Evolutionary conservation across 2,113 vertebrate genomes (phyloP).

Genomic region (Laticauda laticaudata): DNA sequence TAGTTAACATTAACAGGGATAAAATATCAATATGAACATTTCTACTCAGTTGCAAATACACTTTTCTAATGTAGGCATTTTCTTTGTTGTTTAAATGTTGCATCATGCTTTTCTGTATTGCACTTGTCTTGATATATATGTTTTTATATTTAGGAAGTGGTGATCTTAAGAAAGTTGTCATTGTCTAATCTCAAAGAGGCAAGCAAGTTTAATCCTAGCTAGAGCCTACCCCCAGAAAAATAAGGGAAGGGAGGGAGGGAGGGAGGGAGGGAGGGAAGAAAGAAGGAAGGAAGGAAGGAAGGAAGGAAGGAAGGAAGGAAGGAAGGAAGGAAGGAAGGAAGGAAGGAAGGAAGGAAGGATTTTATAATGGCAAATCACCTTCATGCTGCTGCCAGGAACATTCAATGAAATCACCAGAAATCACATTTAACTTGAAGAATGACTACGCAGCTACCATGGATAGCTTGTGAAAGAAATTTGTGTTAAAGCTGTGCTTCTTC

Average conservation of each 20-base stretch:
- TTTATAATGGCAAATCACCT: not conserved
- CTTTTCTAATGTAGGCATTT: not conserved
- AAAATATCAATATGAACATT: not conserved
- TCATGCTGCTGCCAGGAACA: not conserved
- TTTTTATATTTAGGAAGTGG: not conserved
- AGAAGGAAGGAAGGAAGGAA: too few species aligned
- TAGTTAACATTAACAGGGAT: not conserved
- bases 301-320: too few species aligned
- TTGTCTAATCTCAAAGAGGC: not conserved
- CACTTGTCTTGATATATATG: not conserved
- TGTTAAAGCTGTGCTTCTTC: not conserved
- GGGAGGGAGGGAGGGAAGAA: too few species aligned
- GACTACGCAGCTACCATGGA: not conserved
- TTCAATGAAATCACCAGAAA: not conserved
- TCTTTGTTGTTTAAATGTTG: not conserved
- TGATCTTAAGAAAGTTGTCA: not conserved
- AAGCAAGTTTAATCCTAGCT: not conserved
- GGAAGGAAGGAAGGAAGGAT: not conserved
- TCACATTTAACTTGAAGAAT: not conserved
- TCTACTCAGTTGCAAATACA: not conserved
- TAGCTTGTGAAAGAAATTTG: not conserved
- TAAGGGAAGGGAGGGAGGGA: fast-evolving
- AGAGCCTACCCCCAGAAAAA: not conserved
- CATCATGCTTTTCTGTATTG: not conserved
- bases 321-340: not conserved